Conservation (phyloP, 2,797 vertebrate species). For the Uromys caudimaculatus region DNA sequence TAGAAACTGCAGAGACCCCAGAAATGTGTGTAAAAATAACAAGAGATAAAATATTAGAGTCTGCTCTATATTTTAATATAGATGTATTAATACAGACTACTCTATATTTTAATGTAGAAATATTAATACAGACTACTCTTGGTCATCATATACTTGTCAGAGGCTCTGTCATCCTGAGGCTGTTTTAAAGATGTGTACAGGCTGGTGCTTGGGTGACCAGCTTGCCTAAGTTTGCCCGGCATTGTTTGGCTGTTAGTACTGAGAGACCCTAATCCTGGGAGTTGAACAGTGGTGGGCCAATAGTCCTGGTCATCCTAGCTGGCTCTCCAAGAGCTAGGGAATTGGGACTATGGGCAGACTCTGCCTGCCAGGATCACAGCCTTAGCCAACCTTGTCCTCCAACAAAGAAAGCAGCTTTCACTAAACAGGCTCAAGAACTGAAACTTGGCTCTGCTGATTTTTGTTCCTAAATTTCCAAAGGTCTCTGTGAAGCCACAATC, state of each 20-base stretch:
- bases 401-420: not conserved
- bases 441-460: constrained; percentile 1
- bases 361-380: not conserved
- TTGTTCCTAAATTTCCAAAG: constrained; percentile 35
- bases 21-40: not conserved
- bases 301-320: not conserved
- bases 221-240: not conserved
- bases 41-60: not conserved
- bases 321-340: not conserved
- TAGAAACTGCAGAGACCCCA: not conserved
- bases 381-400: not conserved
- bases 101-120: not conserved
- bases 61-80: not conserved
- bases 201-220: not conserved
- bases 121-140: not conserved
- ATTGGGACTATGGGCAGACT: not conserved
- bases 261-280: not conserved
- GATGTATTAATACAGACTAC: not conserved
- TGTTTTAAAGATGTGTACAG: not conserved
- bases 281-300: not conserved
- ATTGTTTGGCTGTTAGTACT: not conserved
- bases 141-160: not conserved
- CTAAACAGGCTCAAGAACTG: not conserved
- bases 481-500: constrained; percentile 42
- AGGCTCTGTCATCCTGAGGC: not conserved